These are phyloP conservation scores for Apistogramma diplotaenia DNA, from an alignment of 2,113 vertebrate genomes.

Conservation along the genomic window DNA sequence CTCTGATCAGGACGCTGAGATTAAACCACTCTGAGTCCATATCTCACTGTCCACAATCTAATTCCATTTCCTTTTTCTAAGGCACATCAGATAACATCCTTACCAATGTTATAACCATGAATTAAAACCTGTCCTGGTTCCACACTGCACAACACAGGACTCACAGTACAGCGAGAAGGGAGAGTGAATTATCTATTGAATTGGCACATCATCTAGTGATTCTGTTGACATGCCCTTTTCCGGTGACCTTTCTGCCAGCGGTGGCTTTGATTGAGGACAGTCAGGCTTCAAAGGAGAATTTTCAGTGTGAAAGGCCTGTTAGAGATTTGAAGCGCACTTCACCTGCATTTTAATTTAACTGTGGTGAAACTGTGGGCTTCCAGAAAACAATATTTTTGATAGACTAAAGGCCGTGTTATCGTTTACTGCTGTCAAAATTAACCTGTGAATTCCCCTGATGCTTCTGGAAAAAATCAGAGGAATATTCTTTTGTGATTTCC, in stretches of 20 bases:
- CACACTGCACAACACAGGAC: neutral
- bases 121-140: constrained; percentile 25
- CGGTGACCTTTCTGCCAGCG: constrained; percentile 13
- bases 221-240: neutral
- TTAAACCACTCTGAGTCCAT: constrained; percentile 8
- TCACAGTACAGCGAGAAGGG: neutral
- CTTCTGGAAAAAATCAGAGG: neutral
- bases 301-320: neutral
- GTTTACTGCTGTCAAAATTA: neutral
- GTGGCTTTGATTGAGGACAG: constrained; percentile 9
- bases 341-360: neutral
- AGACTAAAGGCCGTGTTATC: no score
- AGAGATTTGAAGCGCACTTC: neutral
- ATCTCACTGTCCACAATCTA: constrained; percentile 14
- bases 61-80: constrained; percentile 31
- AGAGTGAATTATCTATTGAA: constrained; percentile 11
- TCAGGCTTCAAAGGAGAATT: constrained; percentile 7
- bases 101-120: neutral
- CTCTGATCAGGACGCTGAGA: neutral
- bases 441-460: neutral
- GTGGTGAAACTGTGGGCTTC: neutral
- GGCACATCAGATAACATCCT: constrained; percentile 33
- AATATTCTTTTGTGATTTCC: neutral
- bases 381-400: neutral
- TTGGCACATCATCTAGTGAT: constrained; percentile 8